phyloP scores from a whole-genome alignment of 2,888 invertebrate genomes.

The Noctua pronuba region DNA sequence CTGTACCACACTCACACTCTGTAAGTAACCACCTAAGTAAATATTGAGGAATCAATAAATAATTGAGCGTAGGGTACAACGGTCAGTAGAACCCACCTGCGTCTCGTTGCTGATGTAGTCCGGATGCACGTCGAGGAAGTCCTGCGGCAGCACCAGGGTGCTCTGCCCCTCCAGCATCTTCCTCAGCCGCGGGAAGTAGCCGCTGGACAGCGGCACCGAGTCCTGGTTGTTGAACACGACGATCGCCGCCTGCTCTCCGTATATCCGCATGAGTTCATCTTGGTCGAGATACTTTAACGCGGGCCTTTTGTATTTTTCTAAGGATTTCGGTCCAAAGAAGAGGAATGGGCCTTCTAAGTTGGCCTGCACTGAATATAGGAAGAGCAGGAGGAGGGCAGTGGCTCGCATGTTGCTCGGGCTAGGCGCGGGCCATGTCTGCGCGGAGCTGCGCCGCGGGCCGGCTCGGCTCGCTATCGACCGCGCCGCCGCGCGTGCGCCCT shows the following conservation, averaged over 20 bases:
- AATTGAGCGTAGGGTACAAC: neutral
- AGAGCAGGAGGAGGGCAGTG: constrained; percentile 60
- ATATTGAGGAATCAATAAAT: neutral
- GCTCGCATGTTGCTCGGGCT: constrained; percentile 55
- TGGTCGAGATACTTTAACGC: constrained; percentile 89
- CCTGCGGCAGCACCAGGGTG: constrained; percentile 90
- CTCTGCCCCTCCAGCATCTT: constrained; percentile 89
- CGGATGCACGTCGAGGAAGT: constrained; percentile 90
- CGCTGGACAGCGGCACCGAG: constrained; percentile 88
- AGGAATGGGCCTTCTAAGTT: constrained; percentile 91
- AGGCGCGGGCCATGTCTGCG: constrained; percentile 48
- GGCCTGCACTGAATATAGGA: constrained; percentile 74
- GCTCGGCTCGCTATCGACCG: constrained; percentile 51
- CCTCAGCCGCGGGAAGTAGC: constrained; percentile 89
- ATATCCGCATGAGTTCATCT: constrained; percentile 90
- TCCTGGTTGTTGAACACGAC: constrained; percentile 91
- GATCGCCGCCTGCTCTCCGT: constrained; percentile 90
- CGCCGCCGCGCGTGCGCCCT: constrained; percentile 54
- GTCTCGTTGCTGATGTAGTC: constrained; percentile 91
- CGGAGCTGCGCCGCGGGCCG: neutral
- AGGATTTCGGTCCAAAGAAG: constrained; percentile 90
- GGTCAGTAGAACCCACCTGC: constrained; percentile 81
- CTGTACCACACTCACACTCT: neutral
- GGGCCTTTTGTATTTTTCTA: constrained; percentile 86
- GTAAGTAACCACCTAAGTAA: neutral